These are phyloP conservation scores for Euphonia xanthogaster DNA, from an alignment of 2,797 vertebrate species.

Conservation along the genomic window DNA sequence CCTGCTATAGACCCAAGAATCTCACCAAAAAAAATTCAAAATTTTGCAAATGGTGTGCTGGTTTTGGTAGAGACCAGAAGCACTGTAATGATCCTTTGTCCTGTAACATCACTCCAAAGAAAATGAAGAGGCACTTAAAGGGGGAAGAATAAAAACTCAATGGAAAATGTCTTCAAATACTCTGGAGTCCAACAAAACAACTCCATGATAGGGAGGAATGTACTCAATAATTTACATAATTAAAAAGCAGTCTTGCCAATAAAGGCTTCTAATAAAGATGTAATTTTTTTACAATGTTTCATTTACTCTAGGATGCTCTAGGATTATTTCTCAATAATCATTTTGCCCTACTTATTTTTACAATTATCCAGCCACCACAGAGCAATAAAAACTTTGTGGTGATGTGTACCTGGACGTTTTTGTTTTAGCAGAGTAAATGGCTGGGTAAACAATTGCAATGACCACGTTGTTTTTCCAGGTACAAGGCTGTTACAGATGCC, in stretches of 20 bases:
- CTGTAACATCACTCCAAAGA: background rate
- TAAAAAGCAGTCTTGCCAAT: background rate
- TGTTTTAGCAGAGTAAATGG: background rate
- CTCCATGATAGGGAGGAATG: background rate
- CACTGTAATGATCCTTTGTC: background rate
- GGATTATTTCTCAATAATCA: background rate
- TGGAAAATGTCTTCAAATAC: background rate
- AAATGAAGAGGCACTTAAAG: background rate
- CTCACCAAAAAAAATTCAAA: background rate
- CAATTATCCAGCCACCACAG: background rate
- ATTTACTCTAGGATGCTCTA: background rate
- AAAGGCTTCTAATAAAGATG: background rate
- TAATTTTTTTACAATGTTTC: background rate
- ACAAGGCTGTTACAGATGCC: conserved; percentile 95
- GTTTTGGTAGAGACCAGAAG: background rate
- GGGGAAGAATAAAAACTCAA: background rate
- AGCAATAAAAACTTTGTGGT: background rate
- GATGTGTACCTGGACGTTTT: background rate
- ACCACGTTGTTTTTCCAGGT: conserved; percentile 75
- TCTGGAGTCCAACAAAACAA: background rate
- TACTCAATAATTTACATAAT: background rate
- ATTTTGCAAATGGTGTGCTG: background rate
- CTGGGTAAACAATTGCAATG: background rate
- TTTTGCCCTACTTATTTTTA: background rate
- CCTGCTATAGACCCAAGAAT: background rate